Evolutionary conservation across 2,888 invertebrate genomes (phyloP), one percentile per base, ranked within the genome.

Genomic region (Heliconius hortense): DNA sequence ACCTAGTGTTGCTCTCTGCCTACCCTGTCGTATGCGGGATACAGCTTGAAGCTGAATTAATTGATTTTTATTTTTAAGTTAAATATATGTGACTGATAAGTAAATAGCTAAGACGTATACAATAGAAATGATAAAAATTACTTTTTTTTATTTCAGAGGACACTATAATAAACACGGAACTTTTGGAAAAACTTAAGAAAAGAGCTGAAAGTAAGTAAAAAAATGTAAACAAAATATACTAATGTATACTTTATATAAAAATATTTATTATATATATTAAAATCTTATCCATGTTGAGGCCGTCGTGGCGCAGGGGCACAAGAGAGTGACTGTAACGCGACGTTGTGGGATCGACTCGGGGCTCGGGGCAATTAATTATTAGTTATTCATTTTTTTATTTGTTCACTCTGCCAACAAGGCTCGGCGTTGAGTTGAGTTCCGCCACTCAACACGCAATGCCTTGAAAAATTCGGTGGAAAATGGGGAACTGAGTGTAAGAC

Each of bases 151-250:
- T 74, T 74, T 56, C 70, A 74, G 74, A 15, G 0, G 64, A 70
- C 8, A 53, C 4, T 13, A 18, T 1, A n/a, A 4, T 72, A 13
- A 35, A 75, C 4, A 67, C 43, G 13, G 75, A 76, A 56, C 59
- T 76, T n/a, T 63, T 76, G 60, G 59, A 31, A 48, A 76, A 76
- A 26, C 24, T 76, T 26, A 73, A 28, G 15, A 66, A 28, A 7
- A 60, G 73, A 64, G 70, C 69, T 43, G 59, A 62, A 21, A 56
- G 76, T 76, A 26, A 73, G 76, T 72, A 24, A 43, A 43, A n/a
- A 13, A 60, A n/a, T 7, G 31, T 48, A 48, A 48, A 43, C 43
- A 15, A 43, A 15, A 2, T 18, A 18, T 35, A 10, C 35, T 35
- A 35, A 35, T 2, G 7, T 2, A 21, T 48, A 48, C 48, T 48